Conservation (phyloP, 1,140 invertebrate species). For the Lordiphosa mommai region DNA sequence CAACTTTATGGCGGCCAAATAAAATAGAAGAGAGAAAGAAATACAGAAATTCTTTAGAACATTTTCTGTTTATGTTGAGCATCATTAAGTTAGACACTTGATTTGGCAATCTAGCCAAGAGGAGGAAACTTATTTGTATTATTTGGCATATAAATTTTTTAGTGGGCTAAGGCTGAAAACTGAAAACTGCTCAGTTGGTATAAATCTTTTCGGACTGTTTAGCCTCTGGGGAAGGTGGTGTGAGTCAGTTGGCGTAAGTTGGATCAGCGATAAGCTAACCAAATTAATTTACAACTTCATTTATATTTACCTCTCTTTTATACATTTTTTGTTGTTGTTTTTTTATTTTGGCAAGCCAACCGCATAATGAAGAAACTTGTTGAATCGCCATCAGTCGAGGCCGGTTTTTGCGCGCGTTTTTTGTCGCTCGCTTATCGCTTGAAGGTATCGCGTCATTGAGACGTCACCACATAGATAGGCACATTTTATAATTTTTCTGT, state of each 20-base stretch:
- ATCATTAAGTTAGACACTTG: constrained; percentile 76
- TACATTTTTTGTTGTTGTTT: not conserved
- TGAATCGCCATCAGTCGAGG: constrained; percentile 25
- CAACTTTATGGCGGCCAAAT: constrained; percentile 25
- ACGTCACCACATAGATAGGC: constrained; percentile 54
- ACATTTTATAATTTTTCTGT: constrained; percentile 20
- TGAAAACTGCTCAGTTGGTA: constrained; percentile 16
- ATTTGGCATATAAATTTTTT: constrained; percentile 73
- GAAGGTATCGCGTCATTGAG: constrained; percentile 43
- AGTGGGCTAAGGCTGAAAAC: constrained; percentile 18
- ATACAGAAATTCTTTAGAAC: constrained; percentile 17
- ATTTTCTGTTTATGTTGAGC: constrained; percentile 65
- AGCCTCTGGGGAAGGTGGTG: constrained; percentile 19
- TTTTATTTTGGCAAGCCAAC: constrained; percentile 18
- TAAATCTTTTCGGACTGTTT: constrained; percentile 69
- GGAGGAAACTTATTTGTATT: constrained; percentile 42
- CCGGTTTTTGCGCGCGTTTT: constrained; percentile 45
- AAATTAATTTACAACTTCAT: constrained; percentile 69
- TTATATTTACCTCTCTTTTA: constrained; percentile 36
- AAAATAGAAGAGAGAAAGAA: constrained; percentile 22
- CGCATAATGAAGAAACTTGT: constrained; percentile 45
- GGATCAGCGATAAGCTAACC: constrained; percentile 20
- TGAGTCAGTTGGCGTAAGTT: constrained; percentile 49
- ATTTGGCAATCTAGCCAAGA: constrained; percentile 53
- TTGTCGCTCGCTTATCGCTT: constrained; percentile 30